Base-by-base conservation (phyloP, 2,888 invertebrate genomes). In the Himalopsyche japonica region DNA sequence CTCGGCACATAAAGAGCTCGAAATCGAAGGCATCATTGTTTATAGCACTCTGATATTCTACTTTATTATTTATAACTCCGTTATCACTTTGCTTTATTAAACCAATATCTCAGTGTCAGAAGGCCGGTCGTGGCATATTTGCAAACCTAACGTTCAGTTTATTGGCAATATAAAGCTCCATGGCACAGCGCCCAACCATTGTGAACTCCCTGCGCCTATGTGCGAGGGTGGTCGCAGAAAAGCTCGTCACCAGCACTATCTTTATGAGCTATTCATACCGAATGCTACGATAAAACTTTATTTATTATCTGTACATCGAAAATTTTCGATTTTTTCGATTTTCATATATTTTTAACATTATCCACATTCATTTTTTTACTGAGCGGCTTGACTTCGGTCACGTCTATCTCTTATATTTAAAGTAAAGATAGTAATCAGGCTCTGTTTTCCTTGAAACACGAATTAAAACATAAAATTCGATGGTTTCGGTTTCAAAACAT, bases 81-180 rank as follows among this genome's bases (percentile, higher is more conserved):
- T 86, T 86, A 86, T 84, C 84, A 83, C 83, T 84, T 83, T 84
- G 48, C 86, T 86, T 86, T 86, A 86, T 86, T 86, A 85, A 85
- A 85, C 85, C 85, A 80, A 86, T 86, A 86, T 86, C 84, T 86
- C 86, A 86, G 83, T 76, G 81, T 64, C 84, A 83, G 79, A 34
- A 81, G 79, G 37, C 76, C 47, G 76, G 84, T 43, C 79, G 79
- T 30, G 70, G 84, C 82, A 70, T 86, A 85, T 86, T 85, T 86
- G 86, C 86, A 86, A 85, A 79, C 86, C 81, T 79, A 80, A 81
- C 83, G 84, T 81, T 80, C 83, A 64, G 83, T 86, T 86, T 86
- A 86, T 86, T 86, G 86, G 79, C 84, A 84, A 86, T 84, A 86
- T 86, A 77, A 64, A 81, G 76, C 83, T 77, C 48, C 76, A 57